Evolutionary conservation across 2,113 vertebrate species (phyloP).

Genomic region (Epinephelus moara): DNA sequence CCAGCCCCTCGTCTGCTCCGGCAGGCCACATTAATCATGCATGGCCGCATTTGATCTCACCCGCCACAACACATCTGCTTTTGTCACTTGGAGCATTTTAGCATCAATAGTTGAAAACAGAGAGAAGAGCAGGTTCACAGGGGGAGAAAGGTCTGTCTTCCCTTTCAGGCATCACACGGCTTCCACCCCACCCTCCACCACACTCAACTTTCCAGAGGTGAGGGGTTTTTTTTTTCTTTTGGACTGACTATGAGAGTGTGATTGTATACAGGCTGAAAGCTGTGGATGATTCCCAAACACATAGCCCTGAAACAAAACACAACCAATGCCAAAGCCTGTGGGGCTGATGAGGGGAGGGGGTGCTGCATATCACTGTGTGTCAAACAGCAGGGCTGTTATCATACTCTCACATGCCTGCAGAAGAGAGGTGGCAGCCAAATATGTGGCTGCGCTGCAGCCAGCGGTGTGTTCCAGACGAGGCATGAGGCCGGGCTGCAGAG

Average conservation of each 20-base stretch:
- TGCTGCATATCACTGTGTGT: constrained; percentile 69
- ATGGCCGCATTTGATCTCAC: constrained; percentile 46
- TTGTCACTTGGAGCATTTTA: constrained; percentile 64
- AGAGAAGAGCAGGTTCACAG: constrained; percentile 7
- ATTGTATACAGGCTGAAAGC: constrained; percentile 52
- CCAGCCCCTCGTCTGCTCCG: constrained; percentile 13
- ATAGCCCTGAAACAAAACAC: constrained; percentile 68
- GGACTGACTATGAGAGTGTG: constrained; percentile 20
- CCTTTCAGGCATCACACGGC: constrained; percentile 16
- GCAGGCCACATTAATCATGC: constrained; percentile 55
- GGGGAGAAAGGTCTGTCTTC: background rate
- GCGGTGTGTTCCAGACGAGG: constrained; percentile 53
- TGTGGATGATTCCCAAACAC: constrained; percentile 59
- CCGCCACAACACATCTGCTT: constrained; percentile 54
- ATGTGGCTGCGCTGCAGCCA: constrained; percentile 63
- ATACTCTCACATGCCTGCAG: constrained; percentile 77
- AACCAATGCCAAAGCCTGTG: constrained; percentile 72
- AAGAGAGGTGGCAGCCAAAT: constrained; percentile 74
- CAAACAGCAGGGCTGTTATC: constrained; percentile 80
- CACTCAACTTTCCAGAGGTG: constrained; percentile 12
- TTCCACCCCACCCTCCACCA: constrained; percentile 4
- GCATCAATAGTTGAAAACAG: constrained; percentile 61
- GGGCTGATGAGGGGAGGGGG: constrained; percentile 22
- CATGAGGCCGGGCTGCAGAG: constrained; percentile 24
- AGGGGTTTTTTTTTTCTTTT: background rate